Conservation (phyloP, 2,888 invertebrate species). For the Auanema freiburgensis region DNA sequence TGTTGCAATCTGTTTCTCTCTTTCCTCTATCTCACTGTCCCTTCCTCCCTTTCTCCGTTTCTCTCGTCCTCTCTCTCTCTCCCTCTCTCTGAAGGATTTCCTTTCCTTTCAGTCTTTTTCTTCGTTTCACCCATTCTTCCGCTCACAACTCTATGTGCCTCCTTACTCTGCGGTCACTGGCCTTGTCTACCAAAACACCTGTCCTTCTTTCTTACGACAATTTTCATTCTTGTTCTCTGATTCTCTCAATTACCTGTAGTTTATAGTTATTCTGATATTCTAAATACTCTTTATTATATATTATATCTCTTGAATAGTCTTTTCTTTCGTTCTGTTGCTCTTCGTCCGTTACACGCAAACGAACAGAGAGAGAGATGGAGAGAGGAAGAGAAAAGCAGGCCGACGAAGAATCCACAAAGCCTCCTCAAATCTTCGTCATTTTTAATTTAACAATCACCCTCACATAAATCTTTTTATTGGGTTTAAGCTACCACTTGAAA, state of each 20-base stretch:
- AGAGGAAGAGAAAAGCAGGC: neutral
- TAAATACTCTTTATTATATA: neutral
- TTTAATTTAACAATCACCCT: too few relatives aligned
- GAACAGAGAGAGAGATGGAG: neutral
- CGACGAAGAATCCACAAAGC: neutral
- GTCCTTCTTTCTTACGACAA: too few relatives aligned
- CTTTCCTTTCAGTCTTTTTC: constrained; percentile 6
- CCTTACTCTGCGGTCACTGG: neutral
- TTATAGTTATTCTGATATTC: too few relatives aligned
- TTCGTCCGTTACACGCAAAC: neutral
- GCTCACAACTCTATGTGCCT: neutral
- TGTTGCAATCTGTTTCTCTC: too few relatives aligned
- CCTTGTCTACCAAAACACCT: constrained; percentile 1
- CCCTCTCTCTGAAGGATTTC: neutral
- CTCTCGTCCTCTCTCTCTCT: neutral
- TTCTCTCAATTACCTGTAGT: too few relatives aligned
- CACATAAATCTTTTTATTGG: too few relatives aligned
- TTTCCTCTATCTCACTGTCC: too few relatives aligned
- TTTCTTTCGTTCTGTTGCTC: neutral
- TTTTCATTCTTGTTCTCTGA: too few relatives aligned
- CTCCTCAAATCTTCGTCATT: too few relatives aligned
- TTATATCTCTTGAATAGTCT: constrained; percentile 1
- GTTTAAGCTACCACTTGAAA: too few relatives aligned
- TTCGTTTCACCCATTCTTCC: constrained; percentile 12
- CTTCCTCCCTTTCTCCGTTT: too few relatives aligned